phyloP scores from a whole-genome alignment of 2,888 invertebrate species.

The Xanthorhoe spadicearia region DNA sequence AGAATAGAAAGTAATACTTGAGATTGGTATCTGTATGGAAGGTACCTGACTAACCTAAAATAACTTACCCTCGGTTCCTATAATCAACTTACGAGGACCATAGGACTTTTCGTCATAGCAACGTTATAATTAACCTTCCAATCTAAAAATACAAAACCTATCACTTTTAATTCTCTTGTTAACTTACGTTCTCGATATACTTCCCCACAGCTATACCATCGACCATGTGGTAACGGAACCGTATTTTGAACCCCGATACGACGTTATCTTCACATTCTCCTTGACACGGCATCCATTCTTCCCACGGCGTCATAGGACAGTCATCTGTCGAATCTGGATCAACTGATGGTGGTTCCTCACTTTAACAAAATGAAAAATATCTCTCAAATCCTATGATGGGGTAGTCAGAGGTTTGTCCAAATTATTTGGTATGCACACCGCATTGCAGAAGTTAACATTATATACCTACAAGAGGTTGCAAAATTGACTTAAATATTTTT shows the following conservation, averaged over 20 bases:
- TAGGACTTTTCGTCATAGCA: too few relatives aligned
- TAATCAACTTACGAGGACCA: too few relatives aligned
- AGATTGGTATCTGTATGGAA: neutral
- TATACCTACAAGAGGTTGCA: too few relatives aligned
- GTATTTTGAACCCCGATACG: constrained; percentile 58
- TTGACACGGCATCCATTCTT: constrained; percentile 68
- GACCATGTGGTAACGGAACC: constrained; percentile 65
- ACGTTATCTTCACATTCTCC: constrained; percentile 62
- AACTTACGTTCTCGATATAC: constrained; percentile 50
- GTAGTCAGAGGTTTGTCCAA: too few relatives aligned
- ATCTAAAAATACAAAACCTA: too few relatives aligned
- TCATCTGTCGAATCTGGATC: constrained; percentile 58
- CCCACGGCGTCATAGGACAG: constrained; percentile 72
- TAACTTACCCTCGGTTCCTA: too few relatives aligned
- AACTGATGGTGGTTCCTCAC: constrained; percentile 54
- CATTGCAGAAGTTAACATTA: too few relatives aligned
- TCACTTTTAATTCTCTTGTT: neutral
- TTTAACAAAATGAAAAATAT: constrained; percentile 34
- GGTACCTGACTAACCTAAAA: too few relatives aligned
- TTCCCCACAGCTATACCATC: constrained; percentile 58
- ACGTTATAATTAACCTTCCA: too few relatives aligned
- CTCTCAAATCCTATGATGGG: too few relatives aligned
- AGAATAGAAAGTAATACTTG: constrained; percentile 14
- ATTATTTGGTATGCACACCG: too few relatives aligned
- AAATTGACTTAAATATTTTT: too few relatives aligned